Evolutionary conservation across 2,797 vertebrate species (phyloP).

Genomic region (Synanceia verrucosa): DNA sequence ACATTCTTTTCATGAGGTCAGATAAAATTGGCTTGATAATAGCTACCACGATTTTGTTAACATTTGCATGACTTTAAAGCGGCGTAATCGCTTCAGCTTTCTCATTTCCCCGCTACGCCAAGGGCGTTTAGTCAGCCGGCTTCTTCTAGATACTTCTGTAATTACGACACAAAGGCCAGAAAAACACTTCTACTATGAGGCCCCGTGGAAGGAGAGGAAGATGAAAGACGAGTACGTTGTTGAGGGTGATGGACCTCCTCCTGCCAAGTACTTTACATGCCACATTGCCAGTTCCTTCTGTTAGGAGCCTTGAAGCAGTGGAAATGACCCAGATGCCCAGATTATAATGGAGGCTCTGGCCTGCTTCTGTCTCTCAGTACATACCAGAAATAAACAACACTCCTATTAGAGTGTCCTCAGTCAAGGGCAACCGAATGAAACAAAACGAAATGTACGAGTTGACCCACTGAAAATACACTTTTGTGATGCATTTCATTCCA

Average conservation of each 20-base stretch:
- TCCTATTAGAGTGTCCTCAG: constrained; percentile 69
- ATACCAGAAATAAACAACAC: constrained; percentile 79
- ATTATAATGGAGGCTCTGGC: constrained; percentile 72
- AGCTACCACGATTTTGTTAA: constrained; percentile 49
- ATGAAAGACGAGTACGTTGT: constrained; percentile 42
- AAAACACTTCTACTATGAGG: constrained; percentile 52
- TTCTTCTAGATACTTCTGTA: constrained; percentile 70
- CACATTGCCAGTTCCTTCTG: constrained; percentile 55
- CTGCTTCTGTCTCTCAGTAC: constrained; percentile 72
- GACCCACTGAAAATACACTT: constrained; percentile 23
- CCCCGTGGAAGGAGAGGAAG: constrained; percentile 22
- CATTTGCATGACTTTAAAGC: constrained; percentile 71
- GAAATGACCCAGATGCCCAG: constrained; percentile 73
- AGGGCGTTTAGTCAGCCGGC: constrained; percentile 61
- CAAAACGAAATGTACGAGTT: constrained; percentile 57
- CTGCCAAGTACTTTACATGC: constrained; percentile 59
- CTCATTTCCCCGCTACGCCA: constrained; percentile 48
- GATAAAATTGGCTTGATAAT: constrained; percentile 57
- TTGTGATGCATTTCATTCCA: background rate
- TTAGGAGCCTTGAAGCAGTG: constrained; percentile 63
- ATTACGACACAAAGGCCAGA: constrained; percentile 67
- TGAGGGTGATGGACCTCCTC: constrained; percentile 45
- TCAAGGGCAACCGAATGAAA: constrained; percentile 66
- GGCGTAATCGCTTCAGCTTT: constrained; percentile 54
- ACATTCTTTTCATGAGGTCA: constrained; percentile 45